phyloP scores from a whole-genome alignment of 2,888 invertebrate genomes.

The Actias luna region DNA sequence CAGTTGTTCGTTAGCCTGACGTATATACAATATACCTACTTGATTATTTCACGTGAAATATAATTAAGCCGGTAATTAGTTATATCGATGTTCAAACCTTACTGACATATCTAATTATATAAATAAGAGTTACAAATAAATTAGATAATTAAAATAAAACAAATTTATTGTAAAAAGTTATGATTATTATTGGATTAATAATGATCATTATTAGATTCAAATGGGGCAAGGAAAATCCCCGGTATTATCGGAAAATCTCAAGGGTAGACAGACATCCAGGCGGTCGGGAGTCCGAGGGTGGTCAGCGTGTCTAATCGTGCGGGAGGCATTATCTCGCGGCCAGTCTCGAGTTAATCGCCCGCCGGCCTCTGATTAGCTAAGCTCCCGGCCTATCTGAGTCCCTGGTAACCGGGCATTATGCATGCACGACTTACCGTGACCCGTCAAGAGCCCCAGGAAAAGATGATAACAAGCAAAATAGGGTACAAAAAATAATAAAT shows the following conservation, averaged over 20 bases:
- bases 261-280: conserved; percentile 55
- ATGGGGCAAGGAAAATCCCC: conserved; percentile 43
- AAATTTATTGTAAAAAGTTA: too few species aligned
- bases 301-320: conserved; percentile 77
- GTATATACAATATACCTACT: too few species aligned
- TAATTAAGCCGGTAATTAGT: too few species aligned
- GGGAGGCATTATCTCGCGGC: conserved; percentile 74
- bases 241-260: conserved; percentile 53
- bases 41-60: too few species aligned
- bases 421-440: conserved; percentile 64
- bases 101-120: too few species aligned
- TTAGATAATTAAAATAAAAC: too few species aligned
- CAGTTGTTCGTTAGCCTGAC: too few species aligned
- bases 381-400: conserved; percentile 65
- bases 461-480: background rate
- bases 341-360: conserved; percentile 70
- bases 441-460: conserved; percentile 30
- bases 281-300: conserved; percentile 59
- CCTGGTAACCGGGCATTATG: conserved; percentile 69
- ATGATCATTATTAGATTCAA: background rate
- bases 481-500: background rate
- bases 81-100: too few species aligned
- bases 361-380: conserved; percentile 75
- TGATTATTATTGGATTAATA: background rate
- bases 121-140: too few species aligned